Evolutionary conservation across 2,888 invertebrate genomes (phyloP), one percentile per base, ranked within the genome.

Genomic region (Nemapogon koenigi): DNA sequence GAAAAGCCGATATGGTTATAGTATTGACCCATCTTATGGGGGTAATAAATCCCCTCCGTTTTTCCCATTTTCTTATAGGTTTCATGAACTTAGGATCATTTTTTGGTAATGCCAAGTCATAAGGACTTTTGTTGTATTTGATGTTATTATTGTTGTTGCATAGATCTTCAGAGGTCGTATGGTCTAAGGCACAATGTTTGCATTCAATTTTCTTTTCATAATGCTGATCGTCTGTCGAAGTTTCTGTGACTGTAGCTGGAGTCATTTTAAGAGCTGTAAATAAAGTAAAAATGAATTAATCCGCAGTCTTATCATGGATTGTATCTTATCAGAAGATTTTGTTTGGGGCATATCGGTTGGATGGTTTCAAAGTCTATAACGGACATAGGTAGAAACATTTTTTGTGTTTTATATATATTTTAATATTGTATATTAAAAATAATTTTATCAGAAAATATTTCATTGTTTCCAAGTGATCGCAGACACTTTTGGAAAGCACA

Each of bases 11-110:
- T 29, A 89, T 83, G 16, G 65, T 60, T 41, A 85, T 66, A 11
- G 83, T 67, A 50, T 85, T 87, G 31, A 60, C 61, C 88, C 87
- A 88, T 48, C 83, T 82, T n/a, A 87, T 64, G 1, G 85, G 83
- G 2, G 85, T 83, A 28, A 80, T 51, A 41, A 85, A 84, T 3
- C 82, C 75, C 41, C 69, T 48, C 3, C 43, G 45, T 45, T 61
- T 72, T 46, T 75, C 78, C 66, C 61, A 68, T 37, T 49, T 45
- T 38, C 70, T 51, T 10, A 70, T 26, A 0, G 50, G 56, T 6
- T 47, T 45, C 16, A 73, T 41, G 26, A 58, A 60, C 17, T 46
- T 48, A 0, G 57, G 49, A n/a, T 72, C 67, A 10, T 49, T 48
- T 25, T 48, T 51, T 13, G 57, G 49, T 29, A 59, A 39, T 10